Evolutionary conservation across 2,888 invertebrate genomes (phyloP), one percentile per base, ranked within the genome.

Genomic region (Venusia cambrica): DNA sequence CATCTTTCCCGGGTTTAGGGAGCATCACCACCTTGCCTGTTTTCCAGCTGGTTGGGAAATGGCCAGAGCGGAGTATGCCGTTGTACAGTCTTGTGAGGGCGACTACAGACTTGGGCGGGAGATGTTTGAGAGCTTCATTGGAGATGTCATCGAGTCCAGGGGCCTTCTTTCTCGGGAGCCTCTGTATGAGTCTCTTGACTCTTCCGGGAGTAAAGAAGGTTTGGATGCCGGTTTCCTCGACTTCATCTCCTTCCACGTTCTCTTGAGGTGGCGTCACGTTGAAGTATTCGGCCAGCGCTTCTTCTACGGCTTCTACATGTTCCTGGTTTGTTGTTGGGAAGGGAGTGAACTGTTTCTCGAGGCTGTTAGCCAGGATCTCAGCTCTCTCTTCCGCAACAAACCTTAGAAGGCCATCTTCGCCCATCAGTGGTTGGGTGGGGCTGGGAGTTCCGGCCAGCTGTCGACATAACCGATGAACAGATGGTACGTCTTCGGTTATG

Each of bases 1-100:
- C 11, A 5, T 51, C 32, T 13, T 48, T 51, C 5, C 51, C 51
- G 6, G 45, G 46, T 12, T 54, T 54, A 0, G 45, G 51, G 1
- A 49, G 17, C 36, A 40, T 34, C 14, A 48, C 41, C 4, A 52
- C 46, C 9, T 31, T 28, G 2, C 38, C 38, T 3, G 2, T 9
- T 6, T 37, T 40, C 35, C 39, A 40, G 5, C 4, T 2, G 0
- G 5, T 25, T 0, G 54, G 52, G 20, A 41, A 49, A 35, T 53
- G 49, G 2, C 48, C 47, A 3, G 40, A 34, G n/a, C 53, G 34
- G 11, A 56, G 11, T 3, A 46, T 40, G 5, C 46, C 46, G 19
- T 48, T 54, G 26, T 30, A 51, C 0, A 54, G 30, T 0, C 40
- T 19, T 2, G 50, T 32, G 1, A 48, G 1, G 2, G 42, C 33